phyloP scores from a whole-genome alignment of 1,140 invertebrate species.

The Drosophila repletoides region DNA sequence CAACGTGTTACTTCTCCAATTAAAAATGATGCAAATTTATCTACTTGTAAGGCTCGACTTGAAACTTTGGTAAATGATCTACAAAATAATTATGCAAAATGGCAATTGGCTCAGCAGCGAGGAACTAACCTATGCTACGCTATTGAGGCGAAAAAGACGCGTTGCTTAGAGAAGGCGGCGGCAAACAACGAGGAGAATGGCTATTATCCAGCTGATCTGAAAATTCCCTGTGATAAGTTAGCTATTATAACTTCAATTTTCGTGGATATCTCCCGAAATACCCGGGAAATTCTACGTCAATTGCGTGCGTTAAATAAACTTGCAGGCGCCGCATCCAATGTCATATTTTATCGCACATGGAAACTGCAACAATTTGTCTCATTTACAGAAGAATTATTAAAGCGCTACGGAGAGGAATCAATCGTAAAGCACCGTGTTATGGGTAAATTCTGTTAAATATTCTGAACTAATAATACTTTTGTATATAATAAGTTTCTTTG shows the following conservation, averaged over 20 bases:
- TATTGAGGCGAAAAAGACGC: slow-evolving; percentile 68
- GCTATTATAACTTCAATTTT: slow-evolving; percentile 67
- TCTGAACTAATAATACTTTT: not conserved
- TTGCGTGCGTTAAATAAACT: slow-evolving; percentile 46
- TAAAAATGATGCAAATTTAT: slow-evolving; percentile 39
- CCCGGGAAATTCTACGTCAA: slow-evolving; percentile 51
- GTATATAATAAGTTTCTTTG: too few relatives aligned
- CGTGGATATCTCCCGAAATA: slow-evolving; percentile 59
- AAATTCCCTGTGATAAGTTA: slow-evolving; percentile 56
- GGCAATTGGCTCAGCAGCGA: slow-evolving; percentile 70
- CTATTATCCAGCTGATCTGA: slow-evolving; percentile 56
- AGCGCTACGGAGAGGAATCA: slow-evolving; percentile 58
- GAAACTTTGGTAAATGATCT: slow-evolving; percentile 50
- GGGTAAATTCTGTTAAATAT: slow-evolving; percentile 23
- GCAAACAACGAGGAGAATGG: not conserved
- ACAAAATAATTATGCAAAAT: slow-evolving; percentile 65
- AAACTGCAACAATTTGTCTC: slow-evolving; percentile 57
- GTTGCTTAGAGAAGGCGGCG: slow-evolving; percentile 46
- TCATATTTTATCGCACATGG: slow-evolving; percentile 64
- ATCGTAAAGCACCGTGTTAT: slow-evolving; percentile 56
- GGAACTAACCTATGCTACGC: slow-evolving; percentile 60
- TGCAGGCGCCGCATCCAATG: slow-evolving; percentile 30
- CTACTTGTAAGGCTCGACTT: slow-evolving; percentile 45
- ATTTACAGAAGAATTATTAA: slow-evolving; percentile 46
- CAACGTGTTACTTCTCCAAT: slow-evolving; percentile 26